These are phyloP conservation scores for Ostrea denselamellosa DNA, from an alignment of 1,140 invertebrate species.

Conservation along the genomic window DNA sequence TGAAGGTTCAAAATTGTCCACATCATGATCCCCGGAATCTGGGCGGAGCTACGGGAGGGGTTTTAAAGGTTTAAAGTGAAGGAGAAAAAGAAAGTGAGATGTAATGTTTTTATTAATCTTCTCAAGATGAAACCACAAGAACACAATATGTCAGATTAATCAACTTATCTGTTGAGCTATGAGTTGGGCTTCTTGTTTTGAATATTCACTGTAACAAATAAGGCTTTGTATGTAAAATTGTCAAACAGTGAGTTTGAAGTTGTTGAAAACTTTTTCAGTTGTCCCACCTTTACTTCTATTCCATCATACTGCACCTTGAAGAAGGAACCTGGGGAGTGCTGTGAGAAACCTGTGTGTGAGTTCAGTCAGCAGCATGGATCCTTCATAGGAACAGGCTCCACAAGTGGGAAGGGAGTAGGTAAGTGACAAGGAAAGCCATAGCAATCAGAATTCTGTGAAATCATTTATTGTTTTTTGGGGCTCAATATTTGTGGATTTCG, in stretches of 20 bases:
- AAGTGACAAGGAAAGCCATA: conserved; percentile 23
- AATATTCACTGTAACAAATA: neutral
- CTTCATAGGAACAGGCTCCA: conserved; percentile 64
- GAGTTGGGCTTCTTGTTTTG: neutral
- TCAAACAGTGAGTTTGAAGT: neutral
- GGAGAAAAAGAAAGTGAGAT: no score
- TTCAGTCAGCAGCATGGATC: conserved; percentile 68
- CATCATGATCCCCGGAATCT: no score
- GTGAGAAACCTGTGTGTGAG: conserved; percentile 70
- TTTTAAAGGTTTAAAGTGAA: no score
- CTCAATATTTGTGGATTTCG: no score
- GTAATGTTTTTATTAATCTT: no score
- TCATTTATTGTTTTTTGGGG: no score
- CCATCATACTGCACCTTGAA: conserved; percentile 67
- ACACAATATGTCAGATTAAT: neutral
- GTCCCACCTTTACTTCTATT: conserved; percentile 63
- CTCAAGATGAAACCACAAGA: no score
- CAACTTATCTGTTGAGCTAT: neutral
- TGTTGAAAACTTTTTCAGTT: conserved; percentile 55
- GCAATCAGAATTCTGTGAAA: no score
- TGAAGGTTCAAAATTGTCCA: no score
- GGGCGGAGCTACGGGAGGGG: no score
- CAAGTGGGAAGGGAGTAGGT: conserved; percentile 66
- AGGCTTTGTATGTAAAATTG: neutral
- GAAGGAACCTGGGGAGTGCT: conserved; percentile 68